phyloP scores from a whole-genome alignment of 2,888 invertebrate genomes.

The Leptinotarsa juncta region DNA sequence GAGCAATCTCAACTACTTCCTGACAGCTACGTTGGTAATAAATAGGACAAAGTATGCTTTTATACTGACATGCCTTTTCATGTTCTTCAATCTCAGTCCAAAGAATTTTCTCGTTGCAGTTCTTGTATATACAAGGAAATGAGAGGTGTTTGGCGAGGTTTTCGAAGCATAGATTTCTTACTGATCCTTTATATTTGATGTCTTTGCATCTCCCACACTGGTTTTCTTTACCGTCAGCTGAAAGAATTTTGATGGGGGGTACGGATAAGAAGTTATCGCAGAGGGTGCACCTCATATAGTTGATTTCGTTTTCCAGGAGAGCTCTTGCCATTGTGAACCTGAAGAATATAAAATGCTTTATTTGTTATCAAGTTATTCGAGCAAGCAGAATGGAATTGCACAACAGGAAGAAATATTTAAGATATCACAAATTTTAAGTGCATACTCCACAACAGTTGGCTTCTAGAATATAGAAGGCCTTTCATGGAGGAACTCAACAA shows the following conservation, averaged over 20 bases:
- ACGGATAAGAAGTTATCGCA: constrained; percentile 40
- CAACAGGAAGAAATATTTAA: too few species aligned
- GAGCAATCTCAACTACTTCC: constrained; percentile 29
- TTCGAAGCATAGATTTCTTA: constrained; percentile 33
- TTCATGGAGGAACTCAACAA: too few species aligned
- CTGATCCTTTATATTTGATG: constrained; percentile 16
- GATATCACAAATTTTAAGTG: too few species aligned
- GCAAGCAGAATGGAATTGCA: too few species aligned
- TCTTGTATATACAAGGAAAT: constrained; percentile 38
- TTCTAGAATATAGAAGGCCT: too few species aligned
- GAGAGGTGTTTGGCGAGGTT: constrained; percentile 36
- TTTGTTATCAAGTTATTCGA: too few species aligned
- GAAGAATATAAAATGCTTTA: too few species aligned
- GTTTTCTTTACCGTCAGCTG: constrained; percentile 27
- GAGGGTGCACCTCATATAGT: constrained; percentile 33
- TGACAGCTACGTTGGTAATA: constrained; percentile 32
- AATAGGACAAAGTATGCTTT: constrained; percentile 37
- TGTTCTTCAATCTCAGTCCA: constrained; percentile 38
- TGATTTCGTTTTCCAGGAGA: constrained; percentile 10
- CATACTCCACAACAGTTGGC: too few species aligned
- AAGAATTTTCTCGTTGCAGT: constrained; percentile 29
- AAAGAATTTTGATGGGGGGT: constrained; percentile 34
- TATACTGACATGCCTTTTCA: constrained; percentile 32
- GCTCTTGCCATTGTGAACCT: background rate
- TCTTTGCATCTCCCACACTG: constrained; percentile 40